Evolutionary conservation across 2,113 vertebrate genomes (phyloP), one percentile per base, ranked within the genome.

Genomic region (Nematolebias whitei): DNA sequence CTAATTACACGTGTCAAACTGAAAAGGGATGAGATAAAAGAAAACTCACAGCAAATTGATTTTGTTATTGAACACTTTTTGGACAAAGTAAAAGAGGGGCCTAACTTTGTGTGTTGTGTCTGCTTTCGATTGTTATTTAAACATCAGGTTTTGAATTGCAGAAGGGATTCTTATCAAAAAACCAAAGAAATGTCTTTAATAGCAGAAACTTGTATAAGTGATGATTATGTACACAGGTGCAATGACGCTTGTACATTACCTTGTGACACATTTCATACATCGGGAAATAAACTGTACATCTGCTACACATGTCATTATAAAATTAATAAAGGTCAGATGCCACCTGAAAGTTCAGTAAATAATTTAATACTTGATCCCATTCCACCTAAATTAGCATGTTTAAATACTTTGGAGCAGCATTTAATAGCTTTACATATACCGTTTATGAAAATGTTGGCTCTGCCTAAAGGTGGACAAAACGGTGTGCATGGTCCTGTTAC

Each of bases 321-420:
- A n/a, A 29, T 61, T 15, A 20, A 1, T 2, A 47, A n/a, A 29
- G 40, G 22, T 29, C 2, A 59, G 12, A n/a, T 59, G 12, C n/a
- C n/a, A n/a, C n/a, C n/a, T n/a, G n/a, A n/a, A n/a, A n/a, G n/a
- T n/a, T n/a, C n/a, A n/a, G n/a, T n/a, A n/a, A n/a, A n/a, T n/a
- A n/a, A n/a, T n/a, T n/a, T n/a, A n/a, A n/a, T n/a, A n/a, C n/a
- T n/a, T 26, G 9, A 43, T 44, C 8, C 8, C 15, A 44, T 58
- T n/a, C 56, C 40, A 7, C 39, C 22, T 12, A 3, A 58, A 13
- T n/a, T 58, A 14, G 22, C 15, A 29, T 13, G 9, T 10, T n/a
- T 58, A 5, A 58, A 58, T 43, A 43, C 12, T 8, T 44, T 58
- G 5, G 55, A 58, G 3, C 55, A 58, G 13, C 56, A 59, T n/a